A percentile compares a stretch with the other conserved stretches of the same genome.
Evolutionary conservation across 2,113 vertebrate genomes (phyloP).

Genomic region (Tetrao urogallus): DNA sequence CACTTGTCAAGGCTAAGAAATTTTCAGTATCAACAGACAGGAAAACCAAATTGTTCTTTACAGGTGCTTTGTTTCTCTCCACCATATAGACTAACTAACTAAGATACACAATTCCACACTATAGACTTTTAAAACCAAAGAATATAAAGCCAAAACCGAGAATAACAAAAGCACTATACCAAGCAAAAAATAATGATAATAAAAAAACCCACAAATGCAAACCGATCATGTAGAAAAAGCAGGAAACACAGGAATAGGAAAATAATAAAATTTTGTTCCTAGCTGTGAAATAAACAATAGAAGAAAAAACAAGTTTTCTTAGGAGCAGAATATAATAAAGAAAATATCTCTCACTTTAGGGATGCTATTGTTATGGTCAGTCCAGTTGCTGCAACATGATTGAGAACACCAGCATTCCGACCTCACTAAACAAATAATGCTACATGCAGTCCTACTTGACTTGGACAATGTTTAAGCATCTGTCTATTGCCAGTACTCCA

Average conservation of each 20-base stretch:
- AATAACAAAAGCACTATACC: neutral
- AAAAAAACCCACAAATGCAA: neutral
- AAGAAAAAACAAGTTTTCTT: neutral
- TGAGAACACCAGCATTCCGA: neutral
- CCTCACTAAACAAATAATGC: neutral
- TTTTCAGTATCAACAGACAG: neutral
- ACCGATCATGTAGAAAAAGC: neutral
- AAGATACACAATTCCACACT: neutral
- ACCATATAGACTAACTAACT: neutral
- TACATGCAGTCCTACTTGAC: neutral
- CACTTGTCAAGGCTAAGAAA: neutral
- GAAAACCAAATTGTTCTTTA: neutral
- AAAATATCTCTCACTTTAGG: neutral
- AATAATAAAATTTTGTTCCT: neutral
- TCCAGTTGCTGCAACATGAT: neutral
- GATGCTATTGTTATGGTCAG: neutral
- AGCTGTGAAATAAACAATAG: neutral
- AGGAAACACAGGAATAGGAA: neutral
- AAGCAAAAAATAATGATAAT: neutral
- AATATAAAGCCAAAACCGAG: neutral
- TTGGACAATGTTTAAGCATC: neutral
- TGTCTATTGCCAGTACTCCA: neutral
- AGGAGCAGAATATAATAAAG: neutral
- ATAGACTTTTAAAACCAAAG: neutral
- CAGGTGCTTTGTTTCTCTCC: neutral